These are phyloP conservation scores for Gorilla gorilla DNA, from an alignment of 2,113 vertebrate genomes.

Conservation along the genomic window DNA sequence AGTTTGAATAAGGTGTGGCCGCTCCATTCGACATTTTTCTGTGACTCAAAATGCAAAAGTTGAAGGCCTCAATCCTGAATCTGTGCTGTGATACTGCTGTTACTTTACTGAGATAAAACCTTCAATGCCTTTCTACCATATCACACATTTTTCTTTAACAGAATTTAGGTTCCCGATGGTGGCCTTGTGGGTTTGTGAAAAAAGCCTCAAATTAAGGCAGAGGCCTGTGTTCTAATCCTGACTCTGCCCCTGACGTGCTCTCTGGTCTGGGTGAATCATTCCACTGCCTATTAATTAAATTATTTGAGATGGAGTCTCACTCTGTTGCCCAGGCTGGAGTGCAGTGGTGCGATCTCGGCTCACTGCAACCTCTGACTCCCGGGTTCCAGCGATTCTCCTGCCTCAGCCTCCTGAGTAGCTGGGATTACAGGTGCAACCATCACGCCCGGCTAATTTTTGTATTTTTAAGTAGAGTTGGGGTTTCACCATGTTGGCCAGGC, in stretches of 20 bases:
- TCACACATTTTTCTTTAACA: not conserved
- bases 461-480: not conserved
- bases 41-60: not conserved
- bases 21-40: accelerated
- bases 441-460: not conserved
- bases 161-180: not conserved
- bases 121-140: not conserved
- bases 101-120: not conserved
- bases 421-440: not conserved
- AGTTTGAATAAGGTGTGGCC: too few species aligned
- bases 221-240: not conserved
- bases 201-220: not conserved
- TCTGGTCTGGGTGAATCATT: accelerated
- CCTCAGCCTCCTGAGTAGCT: not conserved
- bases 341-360: not conserved
- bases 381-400: not conserved
- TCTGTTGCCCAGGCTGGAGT: not conserved
- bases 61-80: not conserved
- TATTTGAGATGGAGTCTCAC: not conserved
- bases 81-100: accelerated
- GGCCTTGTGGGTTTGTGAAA: not conserved
- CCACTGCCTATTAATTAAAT: not conserved
- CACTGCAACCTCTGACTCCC: not conserved
- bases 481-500: not conserved
- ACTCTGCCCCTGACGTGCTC: accelerated